These are phyloP conservation scores for Hololepta plana DNA, from an alignment of 2,888 invertebrate genomes.

Conservation along the genomic window DNA sequence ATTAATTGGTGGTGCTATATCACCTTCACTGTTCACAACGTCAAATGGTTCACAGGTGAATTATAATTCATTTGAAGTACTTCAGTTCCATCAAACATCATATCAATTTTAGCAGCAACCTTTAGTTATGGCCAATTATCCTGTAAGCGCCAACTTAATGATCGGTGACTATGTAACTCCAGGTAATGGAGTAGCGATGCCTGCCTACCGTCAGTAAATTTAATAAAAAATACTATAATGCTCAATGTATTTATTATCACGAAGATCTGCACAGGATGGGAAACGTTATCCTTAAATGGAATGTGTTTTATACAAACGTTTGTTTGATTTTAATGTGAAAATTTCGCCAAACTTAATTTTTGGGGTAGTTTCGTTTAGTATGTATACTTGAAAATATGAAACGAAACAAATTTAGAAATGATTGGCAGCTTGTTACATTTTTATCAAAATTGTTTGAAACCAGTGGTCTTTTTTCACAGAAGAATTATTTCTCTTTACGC, in stretches of 20 bases:
- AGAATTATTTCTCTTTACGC: too few relatives aligned
- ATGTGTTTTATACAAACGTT: too few relatives aligned
- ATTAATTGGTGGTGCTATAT: constrained; percentile 50
- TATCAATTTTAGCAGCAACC: constrained; percentile 26
- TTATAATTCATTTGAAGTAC: neutral
- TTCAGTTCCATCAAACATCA: neutral
- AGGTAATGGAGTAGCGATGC: constrained; percentile 30
- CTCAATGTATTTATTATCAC: constrained; percentile 16
- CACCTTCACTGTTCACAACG: constrained; percentile 42
- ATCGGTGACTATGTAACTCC: constrained; percentile 56
- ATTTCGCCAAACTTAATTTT: too few relatives aligned
- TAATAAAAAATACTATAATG: constrained; percentile 15
- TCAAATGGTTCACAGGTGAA: constrained; percentile 20
- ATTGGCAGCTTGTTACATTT: too few relatives aligned
- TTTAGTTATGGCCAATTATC: constrained; percentile 43
- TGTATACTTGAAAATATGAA: too few relatives aligned
- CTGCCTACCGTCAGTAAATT: constrained; percentile 24
- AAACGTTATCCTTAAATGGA: constrained; percentile 6
- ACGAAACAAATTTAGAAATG: too few relatives aligned
- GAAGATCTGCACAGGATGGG: constrained; percentile 15
- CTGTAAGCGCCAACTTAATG: constrained; percentile 54
- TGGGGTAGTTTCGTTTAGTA: too few relatives aligned
- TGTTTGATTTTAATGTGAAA: too few relatives aligned
- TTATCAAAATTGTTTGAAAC: too few relatives aligned
- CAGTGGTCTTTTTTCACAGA: too few relatives aligned